These are phyloP conservation scores for Thamnophis sirtalis DNA, from an alignment of 2,113 vertebrate species.

Conservation along the genomic window DNA sequence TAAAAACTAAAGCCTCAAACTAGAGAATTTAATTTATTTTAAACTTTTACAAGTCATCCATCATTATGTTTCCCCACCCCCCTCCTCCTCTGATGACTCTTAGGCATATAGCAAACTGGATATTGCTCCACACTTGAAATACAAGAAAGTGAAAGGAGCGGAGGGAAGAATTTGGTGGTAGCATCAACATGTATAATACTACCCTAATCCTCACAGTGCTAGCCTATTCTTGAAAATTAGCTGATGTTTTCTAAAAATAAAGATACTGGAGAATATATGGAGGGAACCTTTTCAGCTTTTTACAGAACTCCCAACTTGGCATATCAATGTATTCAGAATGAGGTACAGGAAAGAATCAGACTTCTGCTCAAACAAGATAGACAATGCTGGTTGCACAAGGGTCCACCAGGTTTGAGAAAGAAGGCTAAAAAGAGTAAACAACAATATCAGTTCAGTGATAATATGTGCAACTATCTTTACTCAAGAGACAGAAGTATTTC, in stretches of 20 bases:
- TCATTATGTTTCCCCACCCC: no score
- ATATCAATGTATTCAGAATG: background rate
- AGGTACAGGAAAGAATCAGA: background rate
- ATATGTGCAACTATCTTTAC: background rate
- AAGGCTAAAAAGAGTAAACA: background rate
- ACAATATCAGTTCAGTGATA: background rate
- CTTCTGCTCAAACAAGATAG: background rate
- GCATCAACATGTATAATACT: background rate
- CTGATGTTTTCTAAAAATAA: background rate
- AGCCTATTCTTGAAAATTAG: background rate
- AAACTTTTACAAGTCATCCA: constrained; percentile 46
- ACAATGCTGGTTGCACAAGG: background rate
- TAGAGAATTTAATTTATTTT: constrained; percentile 36
- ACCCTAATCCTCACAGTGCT: background rate
- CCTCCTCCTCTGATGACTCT: constrained; percentile 43
- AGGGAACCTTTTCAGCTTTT: background rate
- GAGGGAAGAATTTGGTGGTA: background rate
- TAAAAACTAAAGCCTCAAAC: background rate
- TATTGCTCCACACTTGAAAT: constrained; percentile 58
- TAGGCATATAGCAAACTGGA: constrained; percentile 49
- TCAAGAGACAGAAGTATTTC: background rate
- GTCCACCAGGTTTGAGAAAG: background rate
- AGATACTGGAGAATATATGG: background rate
- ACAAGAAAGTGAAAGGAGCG: background rate
- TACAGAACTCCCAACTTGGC: background rate